Evolutionary conservation across 2,888 invertebrate species (phyloP).

Genomic region (Pollenia amentaria): DNA sequence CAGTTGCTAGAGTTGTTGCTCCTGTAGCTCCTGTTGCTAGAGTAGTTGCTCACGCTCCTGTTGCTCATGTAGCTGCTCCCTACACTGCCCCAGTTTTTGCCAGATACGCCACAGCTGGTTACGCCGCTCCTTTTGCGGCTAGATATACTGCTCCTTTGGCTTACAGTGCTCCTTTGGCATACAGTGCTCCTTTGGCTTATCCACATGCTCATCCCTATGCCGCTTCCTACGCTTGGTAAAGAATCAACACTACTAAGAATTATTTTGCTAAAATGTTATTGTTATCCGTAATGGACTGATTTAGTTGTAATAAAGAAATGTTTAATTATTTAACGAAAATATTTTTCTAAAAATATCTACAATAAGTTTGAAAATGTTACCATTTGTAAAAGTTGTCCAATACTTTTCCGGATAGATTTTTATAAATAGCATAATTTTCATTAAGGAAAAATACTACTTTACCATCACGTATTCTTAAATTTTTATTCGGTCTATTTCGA

Average conservation of each 20-base stretch:
- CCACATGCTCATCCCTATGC: slow-evolving; percentile 52
- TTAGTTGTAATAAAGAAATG: slow-evolving; percentile 63
- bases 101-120: too few relatives aligned
- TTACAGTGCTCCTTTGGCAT: slow-evolving; percentile 64
- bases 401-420: background rate
- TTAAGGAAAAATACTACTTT: too few relatives aligned
- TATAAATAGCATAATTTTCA: too few relatives aligned
- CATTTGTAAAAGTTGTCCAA: too few relatives aligned
- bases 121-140: slow-evolving; percentile 50
- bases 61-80: slow-evolving; percentile 52
- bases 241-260: slow-evolving; percentile 25
- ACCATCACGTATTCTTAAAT: too few relatives aligned
- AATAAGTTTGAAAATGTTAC: background rate
- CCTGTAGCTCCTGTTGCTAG: slow-evolving; percentile 49
- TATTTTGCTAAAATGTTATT: slow-evolving; percentile 53
- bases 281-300: slow-evolving; percentile 67
- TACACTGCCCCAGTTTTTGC: slow-evolving; percentile 37
- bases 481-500: too few relatives aligned
- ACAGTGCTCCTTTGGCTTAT: slow-evolving; percentile 51
- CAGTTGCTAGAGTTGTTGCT: slow-evolving; percentile 18
- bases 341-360: background rate
- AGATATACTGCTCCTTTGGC: slow-evolving; percentile 66
- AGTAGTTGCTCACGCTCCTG: slow-evolving; percentile 52
- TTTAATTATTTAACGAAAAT: slow-evolving; percentile 38
- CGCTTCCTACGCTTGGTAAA: slow-evolving; percentile 60